Conservation (phyloP, 2,888 invertebrate species). For the Himalopsyche kuldschensis region DNA sequence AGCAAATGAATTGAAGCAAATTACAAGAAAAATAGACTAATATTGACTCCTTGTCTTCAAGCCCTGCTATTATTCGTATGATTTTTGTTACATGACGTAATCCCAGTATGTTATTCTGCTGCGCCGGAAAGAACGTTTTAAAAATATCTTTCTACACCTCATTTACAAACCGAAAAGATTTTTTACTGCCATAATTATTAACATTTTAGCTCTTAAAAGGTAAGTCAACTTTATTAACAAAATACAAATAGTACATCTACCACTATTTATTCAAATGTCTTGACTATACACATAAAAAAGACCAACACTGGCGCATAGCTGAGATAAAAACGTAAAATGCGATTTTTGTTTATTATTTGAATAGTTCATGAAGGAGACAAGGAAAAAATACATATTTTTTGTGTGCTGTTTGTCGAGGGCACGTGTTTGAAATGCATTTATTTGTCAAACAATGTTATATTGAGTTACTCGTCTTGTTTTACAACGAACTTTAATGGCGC, state of each 20-base stretch:
- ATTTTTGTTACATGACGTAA: too few relatives aligned
- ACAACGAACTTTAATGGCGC: neutral
- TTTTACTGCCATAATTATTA: too few relatives aligned
- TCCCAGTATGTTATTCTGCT: too few relatives aligned
- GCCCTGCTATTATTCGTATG: too few relatives aligned
- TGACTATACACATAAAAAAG: neutral
- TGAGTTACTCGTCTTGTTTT: neutral
- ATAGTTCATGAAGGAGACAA: neutral
- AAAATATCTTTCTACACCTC: too few relatives aligned
- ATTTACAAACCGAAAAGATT: too few relatives aligned
- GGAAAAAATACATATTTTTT: neutral
- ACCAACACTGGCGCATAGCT: neutral
- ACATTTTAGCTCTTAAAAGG: too few relatives aligned
- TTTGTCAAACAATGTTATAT: slow-evolving; percentile 32
- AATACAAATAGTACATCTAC: neutral
- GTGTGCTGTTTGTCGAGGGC: slow-evolving; percentile 15
- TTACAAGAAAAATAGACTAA: too few relatives aligned
- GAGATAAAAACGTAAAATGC: neutral
- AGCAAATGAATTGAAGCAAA: too few relatives aligned
- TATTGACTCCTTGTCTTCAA: too few relatives aligned
- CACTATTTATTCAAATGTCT: neutral
- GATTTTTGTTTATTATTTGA: neutral
- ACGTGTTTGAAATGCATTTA: slow-evolving; percentile 37
- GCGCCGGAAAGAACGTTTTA: too few relatives aligned
- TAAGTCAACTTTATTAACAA: too few relatives aligned